A percentile compares a stretch with the other conserved stretches of the same genome.
These are phyloP conservation scores for fruit fly (Drosophila melanogaster) DNA, from an alignment of 1,140 invertebrate species.

Conservation along the genomic window Release_6_plus_ISO1_MT NT_033779.5:3349001-3349500, in stretches of 20 bases:
- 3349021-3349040: not conserved
- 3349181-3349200: not conserved
- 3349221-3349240: conserved; percentile 5
- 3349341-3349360: conserved; percentile 3
- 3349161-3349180: not conserved
- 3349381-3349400: conserved; percentile 37
- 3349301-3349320: not conserved
- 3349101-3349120: too few species aligned
- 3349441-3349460: conserved; percentile 2
- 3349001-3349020: conserved; percentile 32
- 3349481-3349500: conserved; percentile 35
- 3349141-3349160: not conserved
- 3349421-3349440: conserved; percentile 13
- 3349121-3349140: not conserved
- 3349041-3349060: not conserved
- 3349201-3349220: not conserved
- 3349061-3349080: too few species aligned
- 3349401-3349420: conserved; percentile 25
- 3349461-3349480: conserved; percentile 22
- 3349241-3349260: conserved; percentile 12
- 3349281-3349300: not conserved
- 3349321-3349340: conserved; percentile 6
- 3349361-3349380: conserved; percentile 42
- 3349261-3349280: not conserved
- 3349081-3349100: too few species aligned